These are phyloP conservation scores for Harpegnathos saltator DNA, from an alignment of 1,140 invertebrate genomes.

Conservation along the genomic window DNA sequence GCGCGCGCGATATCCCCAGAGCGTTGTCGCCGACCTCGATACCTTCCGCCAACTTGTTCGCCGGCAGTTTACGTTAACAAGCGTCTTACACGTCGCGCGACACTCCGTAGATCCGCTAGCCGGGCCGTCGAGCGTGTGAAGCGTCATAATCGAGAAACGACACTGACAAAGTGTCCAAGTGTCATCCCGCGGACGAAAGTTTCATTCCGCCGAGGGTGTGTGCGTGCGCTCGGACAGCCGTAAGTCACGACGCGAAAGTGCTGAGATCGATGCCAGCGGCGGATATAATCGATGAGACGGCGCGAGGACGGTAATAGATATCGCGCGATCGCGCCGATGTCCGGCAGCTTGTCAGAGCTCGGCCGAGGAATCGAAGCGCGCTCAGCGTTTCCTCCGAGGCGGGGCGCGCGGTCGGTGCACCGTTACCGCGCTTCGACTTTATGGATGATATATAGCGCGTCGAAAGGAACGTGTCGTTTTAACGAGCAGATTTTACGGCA, in stretches of 20 bases:
- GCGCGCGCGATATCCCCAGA: neutral
- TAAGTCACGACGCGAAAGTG: slow-evolving; percentile 41
- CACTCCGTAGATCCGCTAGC: slow-evolving; percentile 10
- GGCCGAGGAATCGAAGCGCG: slow-evolving; percentile 51
- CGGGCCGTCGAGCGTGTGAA: slow-evolving; percentile 37
- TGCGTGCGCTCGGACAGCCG: no score
- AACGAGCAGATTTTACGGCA: slow-evolving; percentile 61
- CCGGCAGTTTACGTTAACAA: slow-evolving; percentile 64
- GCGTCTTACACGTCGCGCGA: slow-evolving; percentile 55
- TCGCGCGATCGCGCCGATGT: slow-evolving; percentile 49
- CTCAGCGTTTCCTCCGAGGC: slow-evolving; percentile 45
- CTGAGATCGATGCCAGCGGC: slow-evolving; percentile 40
- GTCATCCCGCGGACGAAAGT: slow-evolving; percentile 27
- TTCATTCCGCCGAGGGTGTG: slow-evolving; percentile 7
- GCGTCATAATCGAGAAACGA: slow-evolving; percentile 49
- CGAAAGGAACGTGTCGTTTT: slow-evolving; percentile 59
- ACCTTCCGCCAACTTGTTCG: slow-evolving; percentile 51
- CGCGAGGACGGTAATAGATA: slow-evolving; percentile 54
- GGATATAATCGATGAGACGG: slow-evolving; percentile 31
- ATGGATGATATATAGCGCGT: slow-evolving; percentile 61
- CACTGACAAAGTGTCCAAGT: slow-evolving; percentile 58
- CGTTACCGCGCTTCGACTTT: slow-evolving; percentile 47
- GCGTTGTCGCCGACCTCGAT: no score
- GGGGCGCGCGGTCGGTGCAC: slow-evolving; percentile 1
- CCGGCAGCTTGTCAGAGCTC: slow-evolving; percentile 53